Evolutionary conservation across 2,797 vertebrate species (phyloP).

Genomic region (Paguma larvata): DNA sequence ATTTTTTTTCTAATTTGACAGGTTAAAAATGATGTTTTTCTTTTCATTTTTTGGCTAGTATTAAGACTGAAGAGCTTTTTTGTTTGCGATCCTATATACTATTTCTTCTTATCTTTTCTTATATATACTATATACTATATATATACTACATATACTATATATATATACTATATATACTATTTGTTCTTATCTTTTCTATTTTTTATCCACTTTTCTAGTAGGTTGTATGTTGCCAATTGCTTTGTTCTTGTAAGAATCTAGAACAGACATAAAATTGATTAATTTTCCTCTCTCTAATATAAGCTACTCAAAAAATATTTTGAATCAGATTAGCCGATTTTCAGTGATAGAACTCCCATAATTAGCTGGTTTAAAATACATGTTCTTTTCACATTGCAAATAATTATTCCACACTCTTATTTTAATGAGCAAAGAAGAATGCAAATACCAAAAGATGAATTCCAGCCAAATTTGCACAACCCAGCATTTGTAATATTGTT

Average conservation of each 20-base stretch:
- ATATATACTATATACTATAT: no score
- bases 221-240: constrained; percentile 16
- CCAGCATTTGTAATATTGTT: not conserved
- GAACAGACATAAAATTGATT: constrained; percentile 4
- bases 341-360: not conserved
- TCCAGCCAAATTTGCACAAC: not conserved
- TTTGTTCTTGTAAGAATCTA: not conserved
- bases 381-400: constrained; percentile 4
- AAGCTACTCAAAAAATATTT: constrained; percentile 52
- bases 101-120: not conserved
- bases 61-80: not conserved
- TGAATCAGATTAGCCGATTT: constrained; percentile 27
- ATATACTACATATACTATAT: no score
- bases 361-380: constrained; percentile 5
- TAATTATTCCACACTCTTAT: not conserved
- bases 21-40: not conserved
- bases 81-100: not conserved
- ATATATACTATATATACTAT: not conserved
- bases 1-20: not conserved
- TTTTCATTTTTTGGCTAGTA: not conserved
- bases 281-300: not conserved
- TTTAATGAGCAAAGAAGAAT: constrained; percentile 45
- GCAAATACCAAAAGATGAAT: not conserved
- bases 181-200: not conserved
- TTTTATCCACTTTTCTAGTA: constrained; percentile 35